These are phyloP conservation scores for Stenodema calcarata DNA, from an alignment of 2,888 invertebrate species.

Conservation along the genomic window DNA sequence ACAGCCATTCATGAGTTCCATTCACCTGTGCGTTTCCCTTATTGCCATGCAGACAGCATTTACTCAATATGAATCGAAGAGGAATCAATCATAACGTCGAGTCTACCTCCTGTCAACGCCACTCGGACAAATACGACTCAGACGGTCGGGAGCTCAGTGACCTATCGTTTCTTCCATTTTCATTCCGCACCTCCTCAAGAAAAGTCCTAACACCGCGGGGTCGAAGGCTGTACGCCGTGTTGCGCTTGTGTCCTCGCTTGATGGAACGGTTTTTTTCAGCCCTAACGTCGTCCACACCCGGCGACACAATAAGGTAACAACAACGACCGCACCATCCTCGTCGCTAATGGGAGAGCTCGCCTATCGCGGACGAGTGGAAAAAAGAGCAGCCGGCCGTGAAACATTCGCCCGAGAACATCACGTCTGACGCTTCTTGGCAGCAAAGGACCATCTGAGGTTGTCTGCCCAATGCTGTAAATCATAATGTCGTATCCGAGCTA, in stretches of 20 bases:
- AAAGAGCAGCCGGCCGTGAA: background rate
- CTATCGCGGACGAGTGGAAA: background rate
- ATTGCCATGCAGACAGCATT: background rate
- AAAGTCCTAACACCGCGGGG: background rate
- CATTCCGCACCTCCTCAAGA: background rate
- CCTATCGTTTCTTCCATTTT: background rate
- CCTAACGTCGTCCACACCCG: background rate
- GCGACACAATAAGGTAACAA: background rate
- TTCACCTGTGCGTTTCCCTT: background rate
- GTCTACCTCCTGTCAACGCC: background rate
- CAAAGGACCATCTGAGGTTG: background rate
- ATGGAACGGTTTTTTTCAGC: background rate
- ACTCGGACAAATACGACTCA: background rate
- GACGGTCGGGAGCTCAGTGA: background rate
- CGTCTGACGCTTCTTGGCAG: slow-evolving; percentile 1
- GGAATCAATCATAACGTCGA: background rate
- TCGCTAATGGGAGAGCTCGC: slow-evolving; percentile 4
- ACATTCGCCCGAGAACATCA: background rate
- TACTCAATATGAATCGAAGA: background rate
- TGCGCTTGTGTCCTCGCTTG: background rate
- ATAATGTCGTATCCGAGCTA: background rate
- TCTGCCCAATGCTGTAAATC: background rate
- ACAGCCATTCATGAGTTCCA: background rate
- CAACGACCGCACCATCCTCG: background rate
- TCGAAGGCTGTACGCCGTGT: background rate